Conservation (phyloP, 2,113 vertebrate genomes). For the Spea bombifrons region DNA sequence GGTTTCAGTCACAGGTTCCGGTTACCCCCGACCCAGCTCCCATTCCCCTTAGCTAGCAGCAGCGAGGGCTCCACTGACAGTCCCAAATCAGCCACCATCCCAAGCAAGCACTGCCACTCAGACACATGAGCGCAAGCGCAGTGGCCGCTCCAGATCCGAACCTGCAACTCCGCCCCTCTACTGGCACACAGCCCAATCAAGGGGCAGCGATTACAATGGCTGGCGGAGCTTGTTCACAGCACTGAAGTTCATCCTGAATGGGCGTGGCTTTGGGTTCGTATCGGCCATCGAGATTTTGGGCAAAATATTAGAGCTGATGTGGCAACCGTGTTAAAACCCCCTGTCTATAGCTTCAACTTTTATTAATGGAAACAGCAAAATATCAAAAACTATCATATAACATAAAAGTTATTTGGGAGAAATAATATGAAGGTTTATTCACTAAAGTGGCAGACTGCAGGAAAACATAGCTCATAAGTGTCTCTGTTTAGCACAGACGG, state of each 20-base stretch:
- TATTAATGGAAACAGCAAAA: too few species aligned
- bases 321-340: not conserved
- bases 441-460: too few species aligned
- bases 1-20: not conserved
- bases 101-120: slow-evolving; percentile 15
- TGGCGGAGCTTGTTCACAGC: not conserved
- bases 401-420: too few species aligned
- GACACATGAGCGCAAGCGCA: slow-evolving; percentile 24
- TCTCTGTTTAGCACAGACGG: too few species aligned
- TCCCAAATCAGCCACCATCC: slow-evolving; percentile 51
- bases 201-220: too few species aligned
- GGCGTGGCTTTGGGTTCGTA: not conserved
- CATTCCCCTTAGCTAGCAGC: not conserved
- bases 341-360: too few species aligned
- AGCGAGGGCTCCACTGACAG: slow-evolving; percentile 46
- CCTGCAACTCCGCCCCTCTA: not conserved
- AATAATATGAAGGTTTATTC: too few species aligned
- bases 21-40: not conserved
- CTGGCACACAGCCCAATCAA: not conserved
- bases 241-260: not conserved
- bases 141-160: slow-evolving; percentile 45
- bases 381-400: too few species aligned
- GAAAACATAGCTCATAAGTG: too few species aligned
- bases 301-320: not conserved
- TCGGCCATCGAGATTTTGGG: slow-evolving; percentile 14